A percentile compares a stretch with the other conserved stretches of the same genome.
These are phyloP conservation scores for Xanthia togata DNA, from an alignment of 2,888 invertebrate genomes.

Conservation along the genomic window DNA sequence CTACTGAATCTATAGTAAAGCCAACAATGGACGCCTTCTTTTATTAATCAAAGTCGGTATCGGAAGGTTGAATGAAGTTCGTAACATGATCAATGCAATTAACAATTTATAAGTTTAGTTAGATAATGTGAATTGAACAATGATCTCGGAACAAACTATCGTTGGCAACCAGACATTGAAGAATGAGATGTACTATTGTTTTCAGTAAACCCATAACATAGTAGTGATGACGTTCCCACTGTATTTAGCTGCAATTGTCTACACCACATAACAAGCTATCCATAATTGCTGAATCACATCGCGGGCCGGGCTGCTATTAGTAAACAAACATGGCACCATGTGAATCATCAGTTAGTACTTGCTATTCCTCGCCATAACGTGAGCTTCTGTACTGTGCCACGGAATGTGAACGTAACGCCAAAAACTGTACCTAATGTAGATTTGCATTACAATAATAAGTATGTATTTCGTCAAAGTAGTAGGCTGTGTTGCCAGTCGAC, in stretches of 20 bases:
- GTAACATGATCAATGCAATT: conserved; percentile 16
- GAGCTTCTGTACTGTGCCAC: conserved; percentile 9
- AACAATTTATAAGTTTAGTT: background rate
- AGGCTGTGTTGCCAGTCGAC: conserved; percentile 20
- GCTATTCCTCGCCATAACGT: conserved; percentile 39
- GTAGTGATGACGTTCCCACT: conserved; percentile 8
- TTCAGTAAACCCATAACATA: background rate
- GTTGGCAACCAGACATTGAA: conserved; percentile 11
- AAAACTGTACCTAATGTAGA: conserved; percentile 18
- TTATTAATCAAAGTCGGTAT: background rate
- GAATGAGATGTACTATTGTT: conserved; percentile 15
- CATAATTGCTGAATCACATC: conserved; percentile 71
- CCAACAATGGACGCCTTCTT: no score
- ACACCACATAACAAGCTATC: conserved; percentile 40
- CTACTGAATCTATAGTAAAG: background rate
- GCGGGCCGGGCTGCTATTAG: conserved; percentile 61
- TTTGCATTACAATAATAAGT: conserved; percentile 21
- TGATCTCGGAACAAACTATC: conserved; percentile 18
- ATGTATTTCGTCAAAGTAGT: conserved; percentile 31
- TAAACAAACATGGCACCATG: conserved; percentile 75
- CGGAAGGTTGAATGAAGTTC: background rate
- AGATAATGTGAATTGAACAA: conserved; percentile 5
- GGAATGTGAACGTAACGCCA: conserved; percentile 28
- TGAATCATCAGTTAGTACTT: conserved; percentile 71
- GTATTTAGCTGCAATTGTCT: conserved; percentile 38